These are phyloP conservation scores for Amblyopsis rosae DNA, from an alignment of 2,113 vertebrate species.

Conservation along the genomic window DNA sequence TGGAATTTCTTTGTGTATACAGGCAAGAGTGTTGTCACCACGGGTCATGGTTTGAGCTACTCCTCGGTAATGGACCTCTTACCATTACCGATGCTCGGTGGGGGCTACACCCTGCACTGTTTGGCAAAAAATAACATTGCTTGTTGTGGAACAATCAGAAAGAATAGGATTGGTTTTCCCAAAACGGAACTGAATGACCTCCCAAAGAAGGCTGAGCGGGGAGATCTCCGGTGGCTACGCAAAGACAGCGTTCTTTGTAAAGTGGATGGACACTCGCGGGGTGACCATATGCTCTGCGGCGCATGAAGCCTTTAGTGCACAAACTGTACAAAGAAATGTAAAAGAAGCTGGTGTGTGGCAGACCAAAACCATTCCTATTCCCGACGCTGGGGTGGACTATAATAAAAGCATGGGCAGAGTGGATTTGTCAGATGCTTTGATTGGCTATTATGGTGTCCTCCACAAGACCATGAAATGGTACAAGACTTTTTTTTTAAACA, in stretches of 20 bases:
- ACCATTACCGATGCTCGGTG: neutral
- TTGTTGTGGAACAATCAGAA: slow-evolving; percentile 13
- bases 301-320: neutral
- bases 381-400: neutral
- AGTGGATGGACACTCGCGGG: no score
- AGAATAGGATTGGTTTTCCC: no score
- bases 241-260: no score
- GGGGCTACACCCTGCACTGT: neutral
- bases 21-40: neutral
- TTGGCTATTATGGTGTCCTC: no score
- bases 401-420: neutral
- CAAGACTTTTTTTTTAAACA: no score
- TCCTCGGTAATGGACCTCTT: slow-evolving; percentile 19
- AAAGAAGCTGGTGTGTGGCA: slow-evolving; percentile 4
- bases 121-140: neutral
- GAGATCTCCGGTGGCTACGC: no score
- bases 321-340: neutral
- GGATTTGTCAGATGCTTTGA: no score
- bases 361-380: neutral
- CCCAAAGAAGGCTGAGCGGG: no score
- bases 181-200: no score
- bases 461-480: no score
- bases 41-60: slow-evolving; percentile 12
- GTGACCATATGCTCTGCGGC: no score
- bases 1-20: neutral